Evolutionary conservation across 2,113 vertebrate species (phyloP), one percentile per base, ranked within the genome.

Genomic region (Sylvilagus bachmani): DNA sequence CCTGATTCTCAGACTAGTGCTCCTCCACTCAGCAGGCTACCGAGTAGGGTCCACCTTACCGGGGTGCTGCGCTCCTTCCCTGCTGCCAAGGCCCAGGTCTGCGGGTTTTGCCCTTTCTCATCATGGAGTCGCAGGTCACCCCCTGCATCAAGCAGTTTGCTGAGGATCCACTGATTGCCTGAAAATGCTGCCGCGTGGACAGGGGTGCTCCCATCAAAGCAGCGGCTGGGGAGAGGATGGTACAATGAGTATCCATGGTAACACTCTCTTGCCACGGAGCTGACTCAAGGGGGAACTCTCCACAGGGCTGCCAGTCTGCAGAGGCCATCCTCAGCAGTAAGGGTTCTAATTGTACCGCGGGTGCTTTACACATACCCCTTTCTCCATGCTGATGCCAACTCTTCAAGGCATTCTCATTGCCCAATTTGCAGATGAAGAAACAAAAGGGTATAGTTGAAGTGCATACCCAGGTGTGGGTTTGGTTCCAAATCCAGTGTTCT

Each of bases 111-210:
- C 38, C 99, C 99, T 38, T 98, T 90, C 62, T 96, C 44, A 11
- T 99, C 99, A 0, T 99, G 99, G 2, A 98, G 97, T 24, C 99
- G 95, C 51, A 99, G 96, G 80, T 99, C 99, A 77, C 99, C 99
- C 5, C 99, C 99, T 14, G 98, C 98, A 79, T 99, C 99, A 97
- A 99, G 84, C 6, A 99, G 89, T 77, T 95, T 98, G 90, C 99
- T 98, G 70, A 99, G 98, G 88, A 99, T 97, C 96, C 98, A 97
- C 44, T 98, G 98, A 61, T 98, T 98, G 69, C 99, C 98, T 7
- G 99, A 99, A 94, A 99, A 99, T 0, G 99, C 99, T 3, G 99
- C 99, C 16, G 99, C 99, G 0, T 99, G 99, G 31, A 99, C 98
- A 0, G 99, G 99, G 11, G 99, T 99, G 95, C 99, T 99, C 51